phyloP scores from a whole-genome alignment of 2,113 vertebrate species.

The Laticauda laticaudata region DNA sequence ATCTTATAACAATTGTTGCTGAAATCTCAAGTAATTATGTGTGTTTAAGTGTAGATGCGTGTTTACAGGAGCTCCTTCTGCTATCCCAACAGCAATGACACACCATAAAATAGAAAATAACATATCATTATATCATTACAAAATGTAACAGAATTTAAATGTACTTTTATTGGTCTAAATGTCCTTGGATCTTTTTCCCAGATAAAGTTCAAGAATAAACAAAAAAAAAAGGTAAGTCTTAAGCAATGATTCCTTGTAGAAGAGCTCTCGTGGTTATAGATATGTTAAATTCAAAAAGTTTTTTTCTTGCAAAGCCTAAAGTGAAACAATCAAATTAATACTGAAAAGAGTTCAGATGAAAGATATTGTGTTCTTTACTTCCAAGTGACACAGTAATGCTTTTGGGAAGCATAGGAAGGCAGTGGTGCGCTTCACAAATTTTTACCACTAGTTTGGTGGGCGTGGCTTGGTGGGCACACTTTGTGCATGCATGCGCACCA shows the following conservation, averaged over 20 bases:
- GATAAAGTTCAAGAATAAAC: neutral
- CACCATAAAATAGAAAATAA: neutral
- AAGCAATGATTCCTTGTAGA: neutral
- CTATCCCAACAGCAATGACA: neutral
- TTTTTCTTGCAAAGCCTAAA: neutral
- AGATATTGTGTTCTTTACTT: neutral
- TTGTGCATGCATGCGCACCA: too few relatives aligned
- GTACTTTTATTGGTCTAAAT: neutral
- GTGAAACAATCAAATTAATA: neutral
- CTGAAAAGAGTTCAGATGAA: neutral
- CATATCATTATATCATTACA: neutral
- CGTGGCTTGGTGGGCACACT: too few relatives aligned
- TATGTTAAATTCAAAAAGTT: neutral
- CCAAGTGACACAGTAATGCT: neutral
- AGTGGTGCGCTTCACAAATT: too few relatives aligned
- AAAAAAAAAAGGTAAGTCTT: neutral
- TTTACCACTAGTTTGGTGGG: too few relatives aligned
- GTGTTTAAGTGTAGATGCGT: neutral
- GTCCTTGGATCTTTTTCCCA: neutral
- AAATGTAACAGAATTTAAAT: neutral
- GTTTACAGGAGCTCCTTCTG: neutral
- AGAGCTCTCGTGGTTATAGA: neutral
- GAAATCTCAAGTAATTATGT: neutral
- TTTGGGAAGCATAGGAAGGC: neutral
- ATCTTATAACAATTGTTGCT: neutral